Evolutionary conservation across 2,888 invertebrate species (phyloP), one percentile per base, ranked within the genome.

Genomic region (Ptychoptera contaminata): DNA sequence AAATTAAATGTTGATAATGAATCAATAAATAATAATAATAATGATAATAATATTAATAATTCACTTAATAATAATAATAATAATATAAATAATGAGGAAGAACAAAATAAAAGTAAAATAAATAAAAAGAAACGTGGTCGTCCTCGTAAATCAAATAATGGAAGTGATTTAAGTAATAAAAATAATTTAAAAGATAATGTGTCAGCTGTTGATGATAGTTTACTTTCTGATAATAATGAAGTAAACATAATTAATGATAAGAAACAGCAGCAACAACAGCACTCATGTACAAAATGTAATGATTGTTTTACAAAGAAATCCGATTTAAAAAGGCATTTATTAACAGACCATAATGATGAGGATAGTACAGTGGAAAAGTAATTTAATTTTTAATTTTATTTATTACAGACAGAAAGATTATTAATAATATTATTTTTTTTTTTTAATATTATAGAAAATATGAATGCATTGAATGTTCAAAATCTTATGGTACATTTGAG

Each of bases 381-480:
- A 37, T 6, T 10, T 14, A 9, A 6, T 7, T 36, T n/a, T n/a
- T 8, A 14, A 6, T 36, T 11, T 7, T 9, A 36, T n/a, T n/a
- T n/a, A n/a, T n/a, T n/a, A n/a, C n/a, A 36, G 36, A 9, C n/a
- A 36, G 8, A 8, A 36, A 15, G 2, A 37, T 37, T 4, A 12
- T 15, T 16, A n/a, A 9, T 12, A 9, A 6, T 7, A 2, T 9
- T n/a, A 32, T 11, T n/a, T 15, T 44, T 40, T 44, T 39, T 14
- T 39, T 39, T 39, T 34, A n/a, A n/a, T n/a, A n/a, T n/a, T n/a
- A n/a, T n/a, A 31, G 16, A 16, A 46, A 23, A 12, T 46, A 36
- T 40, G 46, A 48, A 36, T 48, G 48, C n/a, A 16, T 34, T 8
- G 12, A 48, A 12, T 50, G 50, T 43, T 43, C 47, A 16, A 34